Evolutionary conservation across 2,113 vertebrate genomes (phyloP).

Genomic region (Excalfactoria chinensis): DNA sequence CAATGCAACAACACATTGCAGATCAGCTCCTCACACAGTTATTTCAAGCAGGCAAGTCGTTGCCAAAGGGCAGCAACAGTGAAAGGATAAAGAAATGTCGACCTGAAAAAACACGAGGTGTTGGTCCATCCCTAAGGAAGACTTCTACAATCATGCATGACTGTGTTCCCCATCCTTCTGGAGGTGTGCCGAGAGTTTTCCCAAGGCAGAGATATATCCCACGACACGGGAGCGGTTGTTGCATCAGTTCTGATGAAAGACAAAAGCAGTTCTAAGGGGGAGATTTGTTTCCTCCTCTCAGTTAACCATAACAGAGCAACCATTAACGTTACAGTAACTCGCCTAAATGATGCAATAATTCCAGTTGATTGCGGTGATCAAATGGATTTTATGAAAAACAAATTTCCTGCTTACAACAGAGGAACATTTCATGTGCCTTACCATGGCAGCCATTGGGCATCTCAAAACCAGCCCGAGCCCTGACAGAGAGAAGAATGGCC

Average conservation of each 20-base stretch:
- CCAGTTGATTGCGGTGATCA: background rate
- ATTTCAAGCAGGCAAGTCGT: background rate
- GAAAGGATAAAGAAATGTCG: rapidly evolving
- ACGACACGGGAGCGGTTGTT: background rate
- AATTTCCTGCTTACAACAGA: background rate
- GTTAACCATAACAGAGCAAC: background rate
- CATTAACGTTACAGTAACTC: background rate
- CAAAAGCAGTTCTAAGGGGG: background rate
- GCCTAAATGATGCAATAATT: background rate
- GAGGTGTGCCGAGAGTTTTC: background rate
- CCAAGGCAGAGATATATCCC: background rate
- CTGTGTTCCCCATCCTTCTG: background rate
- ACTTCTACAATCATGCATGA: background rate
- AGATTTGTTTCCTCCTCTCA: background rate
- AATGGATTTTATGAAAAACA: background rate
- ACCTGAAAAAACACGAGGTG: background rate
- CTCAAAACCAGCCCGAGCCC: slow-evolving; percentile 15
- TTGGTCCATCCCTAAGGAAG: no score
- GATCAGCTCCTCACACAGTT: background rate
- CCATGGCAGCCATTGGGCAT: background rate
- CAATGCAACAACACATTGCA: background rate
- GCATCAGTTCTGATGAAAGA: background rate
- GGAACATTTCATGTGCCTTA: background rate
- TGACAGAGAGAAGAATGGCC: slow-evolving; percentile 32
- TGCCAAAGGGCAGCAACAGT: background rate